A percentile compares a stretch with the other conserved stretches of the same genome.
Evolutionary conservation across 2,888 invertebrate species (phyloP).

Genomic region (Catocala fraxini): DNA sequence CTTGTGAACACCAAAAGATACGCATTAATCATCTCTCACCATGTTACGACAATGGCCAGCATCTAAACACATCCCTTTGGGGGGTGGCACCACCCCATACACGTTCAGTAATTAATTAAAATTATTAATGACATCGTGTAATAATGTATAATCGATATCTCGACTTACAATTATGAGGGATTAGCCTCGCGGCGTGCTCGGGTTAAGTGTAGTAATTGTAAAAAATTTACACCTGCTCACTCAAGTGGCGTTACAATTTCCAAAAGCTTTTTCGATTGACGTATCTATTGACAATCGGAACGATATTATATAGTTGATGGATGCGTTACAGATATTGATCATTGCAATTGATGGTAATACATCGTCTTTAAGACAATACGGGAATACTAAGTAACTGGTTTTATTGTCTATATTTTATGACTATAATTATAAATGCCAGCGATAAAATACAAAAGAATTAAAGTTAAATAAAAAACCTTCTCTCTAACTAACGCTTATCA

Average conservation of each 20-base stretch:
- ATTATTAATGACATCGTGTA: slow-evolving; percentile 81
- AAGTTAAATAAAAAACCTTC: neutral
- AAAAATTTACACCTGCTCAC: slow-evolving; percentile 14
- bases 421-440: no score
- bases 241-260: no score
- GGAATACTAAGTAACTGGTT: no score
- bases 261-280: no score
- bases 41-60: slow-evolving; percentile 64
- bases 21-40: slow-evolving; percentile 81
- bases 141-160: slow-evolving; percentile 83
- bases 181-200: slow-evolving; percentile 32
- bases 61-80: slow-evolving; percentile 52
- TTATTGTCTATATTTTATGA: no score
- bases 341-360: no score
- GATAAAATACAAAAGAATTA: no score
- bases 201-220: slow-evolving; percentile 30
- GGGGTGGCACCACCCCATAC: slow-evolving; percentile 33
- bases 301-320: no score
- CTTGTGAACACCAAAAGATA: slow-evolving; percentile 57
- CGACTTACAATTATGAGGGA: slow-evolving; percentile 53
- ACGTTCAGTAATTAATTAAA: slow-evolving; percentile 80
- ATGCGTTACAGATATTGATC: no score
- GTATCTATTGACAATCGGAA: no score
- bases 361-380: no score
- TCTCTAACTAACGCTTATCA: slow-evolving; percentile 9